phyloP scores from a whole-genome alignment of 2,113 vertebrate species.

The Hymenochirus boettgeri region DNA sequence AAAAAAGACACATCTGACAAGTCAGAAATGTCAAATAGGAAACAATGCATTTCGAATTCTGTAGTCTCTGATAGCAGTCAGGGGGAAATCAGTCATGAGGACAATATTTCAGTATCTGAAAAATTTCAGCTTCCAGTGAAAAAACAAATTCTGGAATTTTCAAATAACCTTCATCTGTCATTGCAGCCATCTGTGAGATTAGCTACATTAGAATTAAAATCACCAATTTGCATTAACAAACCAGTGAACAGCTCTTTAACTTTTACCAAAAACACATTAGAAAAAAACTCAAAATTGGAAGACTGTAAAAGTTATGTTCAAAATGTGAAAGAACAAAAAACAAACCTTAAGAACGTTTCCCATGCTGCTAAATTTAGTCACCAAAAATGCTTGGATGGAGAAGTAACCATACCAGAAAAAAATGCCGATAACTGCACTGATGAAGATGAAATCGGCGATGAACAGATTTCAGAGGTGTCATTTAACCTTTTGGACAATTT shows the following conservation, averaged over 20 bases:
- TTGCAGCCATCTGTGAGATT: no score
- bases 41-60: background rate
- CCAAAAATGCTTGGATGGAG: background rate
- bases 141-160: no score
- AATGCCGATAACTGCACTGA: constrained; percentile 2
- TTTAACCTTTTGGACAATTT: constrained; percentile 60
- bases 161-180: no score
- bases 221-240: no score
- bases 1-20: background rate
- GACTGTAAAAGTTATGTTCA: background rate
- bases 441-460: background rate
- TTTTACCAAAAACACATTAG: no score
- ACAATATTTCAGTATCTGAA: background rate
- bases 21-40: background rate
- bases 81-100: background rate
- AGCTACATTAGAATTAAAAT: no score
- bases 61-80: background rate
- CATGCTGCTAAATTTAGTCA: background rate
- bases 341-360: background rate
- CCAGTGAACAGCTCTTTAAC: background rate
- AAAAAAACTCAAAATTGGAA: no score
- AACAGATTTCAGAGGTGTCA: constrained; percentile 52
- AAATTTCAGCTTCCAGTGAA: no score
- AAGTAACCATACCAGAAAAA: background rate
- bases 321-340: background rate